Evolutionary conservation across 1,140 invertebrate genomes (phyloP).

Genomic region (Drosophila pectinifera): DNA sequence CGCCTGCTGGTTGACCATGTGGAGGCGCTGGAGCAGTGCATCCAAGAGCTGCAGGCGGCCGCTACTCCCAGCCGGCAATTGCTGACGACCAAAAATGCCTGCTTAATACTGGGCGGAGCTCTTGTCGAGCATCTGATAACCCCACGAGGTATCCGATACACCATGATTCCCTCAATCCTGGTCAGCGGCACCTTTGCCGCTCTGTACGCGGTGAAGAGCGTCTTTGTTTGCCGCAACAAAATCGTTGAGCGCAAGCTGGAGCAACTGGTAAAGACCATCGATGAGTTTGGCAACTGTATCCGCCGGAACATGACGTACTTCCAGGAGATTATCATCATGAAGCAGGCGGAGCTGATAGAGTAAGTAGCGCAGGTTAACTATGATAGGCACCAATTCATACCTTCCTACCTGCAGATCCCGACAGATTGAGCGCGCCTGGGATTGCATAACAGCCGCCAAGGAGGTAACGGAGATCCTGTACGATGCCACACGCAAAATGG

Average conservation of each 20-base stretch:
- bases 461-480: conserved; percentile 82
- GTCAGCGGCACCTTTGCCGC: conserved; percentile 67
- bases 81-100: conserved; percentile 68
- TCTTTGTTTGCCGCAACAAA: conserved; percentile 80
- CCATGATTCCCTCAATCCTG: conserved; percentile 58
- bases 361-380: conserved; percentile 7
- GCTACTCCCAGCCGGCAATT: conserved; percentile 38
- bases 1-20: conserved; percentile 80
- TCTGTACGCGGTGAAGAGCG: conserved; percentile 68
- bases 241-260: conserved; percentile 77
- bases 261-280: conserved; percentile 74
- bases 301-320: conserved; percentile 83
- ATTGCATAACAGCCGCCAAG: conserved; percentile 81
- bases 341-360: conserved; percentile 80
- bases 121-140: conserved; percentile 75
- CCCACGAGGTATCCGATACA: conserved; percentile 59
- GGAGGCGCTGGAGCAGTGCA: conserved; percentile 77
- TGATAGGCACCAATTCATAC: neutral
- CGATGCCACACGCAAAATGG: conserved; percentile 80
- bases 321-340: conserved; percentile 84
- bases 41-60: conserved; percentile 41
- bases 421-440: conserved; percentile 82
- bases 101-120: conserved; percentile 64
- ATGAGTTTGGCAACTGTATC: conserved; percentile 84
- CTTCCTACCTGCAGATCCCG: conserved; percentile 60